Evolutionary conservation across 2,888 invertebrate genomes (phyloP).

Genomic region (Cephus pulcher): DNA sequence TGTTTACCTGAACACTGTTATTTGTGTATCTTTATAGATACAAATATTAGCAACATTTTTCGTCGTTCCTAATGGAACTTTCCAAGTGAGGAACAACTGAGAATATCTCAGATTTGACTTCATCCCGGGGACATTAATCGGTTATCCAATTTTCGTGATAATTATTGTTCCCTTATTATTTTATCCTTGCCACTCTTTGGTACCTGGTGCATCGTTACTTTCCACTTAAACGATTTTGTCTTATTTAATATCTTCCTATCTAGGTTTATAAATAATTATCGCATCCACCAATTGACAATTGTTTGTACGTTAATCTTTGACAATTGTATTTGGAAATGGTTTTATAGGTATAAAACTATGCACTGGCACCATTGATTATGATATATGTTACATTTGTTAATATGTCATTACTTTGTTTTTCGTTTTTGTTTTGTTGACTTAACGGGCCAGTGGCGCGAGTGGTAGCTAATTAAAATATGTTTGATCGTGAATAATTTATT

Average conservation of each 20-base stretch:
- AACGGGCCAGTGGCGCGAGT: not conserved
- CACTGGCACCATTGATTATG: not conserved
- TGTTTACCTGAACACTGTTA: conserved; percentile 22
- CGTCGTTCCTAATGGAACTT: conserved; percentile 4
- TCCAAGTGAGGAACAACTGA: not conserved
- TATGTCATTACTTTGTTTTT: not conserved
- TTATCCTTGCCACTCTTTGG: not conserved
- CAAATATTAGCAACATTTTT: not conserved
- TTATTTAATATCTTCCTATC: not conserved
- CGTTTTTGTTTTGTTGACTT: not conserved
- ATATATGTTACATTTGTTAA: not conserved
- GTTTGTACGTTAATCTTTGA: not conserved
- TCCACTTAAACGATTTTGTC: not conserved
- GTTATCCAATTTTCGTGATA: not conserved
- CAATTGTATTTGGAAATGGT: not conserved
- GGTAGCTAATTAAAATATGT: not conserved
- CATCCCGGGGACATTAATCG: not conserved
- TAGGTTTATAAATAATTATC: not conserved
- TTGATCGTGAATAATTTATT: not conserved
- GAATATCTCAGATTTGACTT: not conserved
- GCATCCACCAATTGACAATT: not conserved
- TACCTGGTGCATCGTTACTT: not conserved
- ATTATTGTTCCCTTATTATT: not conserved
- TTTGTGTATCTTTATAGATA: conserved; percentile 37
- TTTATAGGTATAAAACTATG: not conserved